A percentile compares a stretch with the other conserved stretches of the same genome.
Evolutionary conservation across 2,888 invertebrate species (phyloP).

Genomic region (Apocheima hispidaria): DNA sequence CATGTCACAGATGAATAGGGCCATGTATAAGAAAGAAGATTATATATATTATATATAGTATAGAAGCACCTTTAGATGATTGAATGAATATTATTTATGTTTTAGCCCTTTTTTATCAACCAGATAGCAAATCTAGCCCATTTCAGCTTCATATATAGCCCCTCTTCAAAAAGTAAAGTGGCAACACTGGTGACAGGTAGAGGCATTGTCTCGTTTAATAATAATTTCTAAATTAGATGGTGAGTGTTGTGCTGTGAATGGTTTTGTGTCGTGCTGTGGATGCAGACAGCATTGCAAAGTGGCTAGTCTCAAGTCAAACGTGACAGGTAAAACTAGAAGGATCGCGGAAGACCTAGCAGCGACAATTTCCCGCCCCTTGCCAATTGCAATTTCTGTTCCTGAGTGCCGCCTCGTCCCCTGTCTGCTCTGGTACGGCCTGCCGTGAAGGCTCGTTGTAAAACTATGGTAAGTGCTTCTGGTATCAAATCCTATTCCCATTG

Average conservation of each 20-base stretch:
- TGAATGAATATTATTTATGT: too few relatives aligned
- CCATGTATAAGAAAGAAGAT: too few relatives aligned
- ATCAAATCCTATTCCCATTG: background rate
- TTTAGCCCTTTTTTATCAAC: too few relatives aligned
- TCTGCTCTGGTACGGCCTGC: background rate
- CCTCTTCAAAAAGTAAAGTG: too few relatives aligned
- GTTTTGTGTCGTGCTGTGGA: background rate
- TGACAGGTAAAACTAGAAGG: background rate
- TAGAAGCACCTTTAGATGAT: too few relatives aligned
- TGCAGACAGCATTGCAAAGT: background rate
- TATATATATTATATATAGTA: too few relatives aligned
- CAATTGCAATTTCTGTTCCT: too few relatives aligned
- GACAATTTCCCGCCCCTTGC: background rate
- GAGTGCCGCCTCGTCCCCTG: background rate
- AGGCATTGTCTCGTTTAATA: background rate
- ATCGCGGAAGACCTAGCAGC: background rate
- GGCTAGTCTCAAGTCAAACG: background rate
- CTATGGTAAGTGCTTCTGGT: background rate
- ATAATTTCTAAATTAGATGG: too few relatives aligned
- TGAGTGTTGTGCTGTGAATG: background rate
- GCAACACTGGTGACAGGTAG: too few relatives aligned
- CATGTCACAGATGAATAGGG: too few relatives aligned
- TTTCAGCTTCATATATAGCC: too few relatives aligned
- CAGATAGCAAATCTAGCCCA: too few relatives aligned
- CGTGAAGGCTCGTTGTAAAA: background rate